Percentiles rank a stretch among this genome's conserved stretches.
Evolutionary conservation across 2,888 invertebrate species (phyloP).

Genomic region (Heliconius ismenius): DNA sequence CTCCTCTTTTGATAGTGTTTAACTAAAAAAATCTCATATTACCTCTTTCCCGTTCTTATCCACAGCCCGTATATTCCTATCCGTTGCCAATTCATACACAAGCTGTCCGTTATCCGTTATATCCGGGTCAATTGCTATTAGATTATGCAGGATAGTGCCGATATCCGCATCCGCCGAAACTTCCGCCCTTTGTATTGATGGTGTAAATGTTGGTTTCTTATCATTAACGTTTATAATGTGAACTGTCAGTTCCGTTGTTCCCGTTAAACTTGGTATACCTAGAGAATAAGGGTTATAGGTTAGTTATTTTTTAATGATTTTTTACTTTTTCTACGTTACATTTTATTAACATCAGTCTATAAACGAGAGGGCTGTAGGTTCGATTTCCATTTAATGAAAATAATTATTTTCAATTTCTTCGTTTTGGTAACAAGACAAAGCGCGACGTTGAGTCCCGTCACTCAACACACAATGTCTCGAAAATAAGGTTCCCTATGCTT

Average conservation of each 20-base stretch:
- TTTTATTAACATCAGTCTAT: slow-evolving; percentile 65
- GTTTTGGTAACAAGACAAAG: too few species aligned
- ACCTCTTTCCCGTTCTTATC: slow-evolving; percentile 92
- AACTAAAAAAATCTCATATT: slow-evolving; percentile 9
- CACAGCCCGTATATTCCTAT: slow-evolving; percentile 88
- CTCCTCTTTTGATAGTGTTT: too few species aligned
- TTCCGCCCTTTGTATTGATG: slow-evolving; percentile 89
- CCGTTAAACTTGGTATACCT: slow-evolving; percentile 90
- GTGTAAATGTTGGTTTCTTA: slow-evolving; percentile 91
- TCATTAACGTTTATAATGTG: slow-evolving; percentile 93
- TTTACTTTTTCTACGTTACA: slow-evolving; percentile 91
- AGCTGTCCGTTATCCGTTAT: slow-evolving; percentile 86
- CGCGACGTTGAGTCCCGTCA: too few species aligned
- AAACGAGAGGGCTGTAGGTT: too few species aligned
- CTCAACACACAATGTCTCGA: too few species aligned
- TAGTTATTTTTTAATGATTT: too few species aligned
- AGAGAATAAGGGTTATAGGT: slow-evolving; percentile 8
- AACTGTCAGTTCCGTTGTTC: slow-evolving; percentile 89
- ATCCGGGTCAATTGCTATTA: slow-evolving; percentile 91
- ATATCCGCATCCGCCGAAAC: slow-evolving; percentile 89
- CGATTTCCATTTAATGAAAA: too few species aligned
- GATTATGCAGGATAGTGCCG: slow-evolving; percentile 86
- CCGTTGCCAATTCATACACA: slow-evolving; percentile 83
- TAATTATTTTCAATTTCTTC: too few species aligned
- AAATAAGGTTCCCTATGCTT: too few species aligned